Evolutionary conservation across 1,140 invertebrate genomes (phyloP), one percentile per base, ranked within the genome.

Genomic region (Bombus vancouverensis): DNA sequence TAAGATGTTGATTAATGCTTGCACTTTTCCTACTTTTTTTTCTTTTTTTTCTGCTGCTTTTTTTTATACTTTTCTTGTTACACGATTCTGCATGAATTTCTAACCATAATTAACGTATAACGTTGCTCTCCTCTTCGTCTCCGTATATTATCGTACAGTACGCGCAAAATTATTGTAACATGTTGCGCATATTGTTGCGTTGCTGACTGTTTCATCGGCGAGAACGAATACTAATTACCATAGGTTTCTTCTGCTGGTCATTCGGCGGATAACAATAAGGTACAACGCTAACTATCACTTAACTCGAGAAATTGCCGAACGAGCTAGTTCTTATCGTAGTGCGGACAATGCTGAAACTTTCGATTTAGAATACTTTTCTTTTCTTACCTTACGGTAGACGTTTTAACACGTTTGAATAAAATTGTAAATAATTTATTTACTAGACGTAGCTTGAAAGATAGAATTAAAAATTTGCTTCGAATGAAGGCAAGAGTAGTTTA

Each of bases 161-260:
- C 34, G 18, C 13, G 18, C 15, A 68, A 68, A 37, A 0, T 44
- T 73, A 32, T 13, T 34, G 10, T 28, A 53, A 53, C 22, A 74
- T 74, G 28, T 32, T 22, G 1, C 9, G 13, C 15, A 25, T 34
- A 68, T 47, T 44, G 34, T 15, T 25, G n/a, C 37, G 4, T 44
- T n/a, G 44, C n/a, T 10, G n/a, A 37, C 9, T 75, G 5, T 37
- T 28, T 57, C 34, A 53, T 53, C 44, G 44, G 8, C 32, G 44
- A 71, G 78, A 80, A 80, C 42, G 66, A 70, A 80, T 80, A 70
- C 65, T 80, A 80, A 80, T 80, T 80, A 80, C 34, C 34, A 44
- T 80, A 80, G 78, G 78, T 80, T 70, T 80, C 78, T 80, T 80
- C 66, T 80, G 78, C 78, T 80, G 78, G 78, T 53, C 78, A 70